Conservation (phyloP, 1,140 invertebrate species). For the Orchesella cincta region DNA sequence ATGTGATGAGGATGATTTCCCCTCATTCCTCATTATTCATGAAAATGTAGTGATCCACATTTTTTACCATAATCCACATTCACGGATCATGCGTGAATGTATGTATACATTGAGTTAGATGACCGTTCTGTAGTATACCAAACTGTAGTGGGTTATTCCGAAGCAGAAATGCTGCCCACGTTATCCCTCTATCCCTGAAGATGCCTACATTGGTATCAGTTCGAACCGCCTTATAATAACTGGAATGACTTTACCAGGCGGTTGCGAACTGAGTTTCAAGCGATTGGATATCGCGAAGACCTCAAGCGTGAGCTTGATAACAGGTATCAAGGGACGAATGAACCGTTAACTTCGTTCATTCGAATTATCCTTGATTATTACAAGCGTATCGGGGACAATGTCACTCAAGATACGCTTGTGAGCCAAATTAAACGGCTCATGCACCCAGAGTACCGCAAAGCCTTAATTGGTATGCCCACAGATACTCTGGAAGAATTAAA, state of each 20-base stretch:
- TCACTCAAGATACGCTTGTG: not conserved
- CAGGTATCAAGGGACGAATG: constrained; percentile 12
- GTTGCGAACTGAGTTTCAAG: constrained; percentile 34
- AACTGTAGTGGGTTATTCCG: constrained; percentile 27
- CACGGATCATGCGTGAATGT: too few species aligned
- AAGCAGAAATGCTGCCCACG: constrained; percentile 29
- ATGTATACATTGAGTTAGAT: too few species aligned
- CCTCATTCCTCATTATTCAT: too few species aligned
- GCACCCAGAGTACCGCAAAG: constrained; percentile 28
- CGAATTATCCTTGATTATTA: constrained; percentile 33
- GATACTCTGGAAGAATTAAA: not conserved
- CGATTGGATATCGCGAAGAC: constrained; percentile 13
- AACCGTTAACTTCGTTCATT: constrained; percentile 26
- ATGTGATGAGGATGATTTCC: too few species aligned
- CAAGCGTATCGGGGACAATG: not conserved
- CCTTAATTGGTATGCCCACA: not conserved
- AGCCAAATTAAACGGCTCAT: constrained; percentile 9
- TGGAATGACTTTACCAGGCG: not conserved
- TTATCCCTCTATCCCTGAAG: constrained; percentile 36
- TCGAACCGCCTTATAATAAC: not conserved
- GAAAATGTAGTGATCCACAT: too few species aligned
- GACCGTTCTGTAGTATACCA: too few species aligned
- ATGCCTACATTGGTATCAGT: constrained; percentile 36
- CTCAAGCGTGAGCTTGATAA: constrained; percentile 29
- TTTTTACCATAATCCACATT: too few species aligned